Conservation (phyloP, 2,113 vertebrate species). For the Ptyas mucosa region DNA sequence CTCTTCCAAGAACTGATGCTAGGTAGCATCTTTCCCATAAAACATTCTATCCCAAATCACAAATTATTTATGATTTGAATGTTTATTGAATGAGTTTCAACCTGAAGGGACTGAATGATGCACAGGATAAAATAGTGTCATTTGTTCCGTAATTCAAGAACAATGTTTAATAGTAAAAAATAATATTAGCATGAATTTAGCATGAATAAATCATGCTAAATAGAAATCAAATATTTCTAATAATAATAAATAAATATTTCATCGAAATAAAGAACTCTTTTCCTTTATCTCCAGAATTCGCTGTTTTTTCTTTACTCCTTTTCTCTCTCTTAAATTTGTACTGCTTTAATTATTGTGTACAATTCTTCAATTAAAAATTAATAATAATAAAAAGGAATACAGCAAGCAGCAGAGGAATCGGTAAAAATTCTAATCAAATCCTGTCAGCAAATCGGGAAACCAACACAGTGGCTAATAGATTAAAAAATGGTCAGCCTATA, state of each 20-base stretch:
- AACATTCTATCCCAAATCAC: not conserved
- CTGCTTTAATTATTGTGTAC: not conserved
- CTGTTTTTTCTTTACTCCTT: not conserved
- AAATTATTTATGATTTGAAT: not conserved
- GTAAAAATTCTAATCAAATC: not conserved
- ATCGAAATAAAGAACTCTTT: not conserved
- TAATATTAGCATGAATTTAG: not conserved
- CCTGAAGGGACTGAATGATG: not conserved
- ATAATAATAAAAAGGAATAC: not conserved
- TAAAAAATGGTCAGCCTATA: not conserved
- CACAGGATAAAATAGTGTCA: not conserved
- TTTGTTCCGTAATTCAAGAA: not conserved
- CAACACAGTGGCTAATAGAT: not conserved
- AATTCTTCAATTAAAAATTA: not conserved
- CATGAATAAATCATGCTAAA: not conserved
- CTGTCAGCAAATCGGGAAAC: not conserved
- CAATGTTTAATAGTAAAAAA: not conserved
- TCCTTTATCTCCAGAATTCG: not conserved
- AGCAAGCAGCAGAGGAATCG: not conserved
- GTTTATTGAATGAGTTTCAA: not conserved
- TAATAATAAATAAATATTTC: not conserved
- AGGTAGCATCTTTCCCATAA: not conserved
- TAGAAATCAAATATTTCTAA: not conserved
- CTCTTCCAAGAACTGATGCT: not conserved
- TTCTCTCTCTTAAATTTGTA: not conserved